Evolutionary conservation across 2,113 vertebrate species (phyloP).

Genomic region (Centropristis striata): DNA sequence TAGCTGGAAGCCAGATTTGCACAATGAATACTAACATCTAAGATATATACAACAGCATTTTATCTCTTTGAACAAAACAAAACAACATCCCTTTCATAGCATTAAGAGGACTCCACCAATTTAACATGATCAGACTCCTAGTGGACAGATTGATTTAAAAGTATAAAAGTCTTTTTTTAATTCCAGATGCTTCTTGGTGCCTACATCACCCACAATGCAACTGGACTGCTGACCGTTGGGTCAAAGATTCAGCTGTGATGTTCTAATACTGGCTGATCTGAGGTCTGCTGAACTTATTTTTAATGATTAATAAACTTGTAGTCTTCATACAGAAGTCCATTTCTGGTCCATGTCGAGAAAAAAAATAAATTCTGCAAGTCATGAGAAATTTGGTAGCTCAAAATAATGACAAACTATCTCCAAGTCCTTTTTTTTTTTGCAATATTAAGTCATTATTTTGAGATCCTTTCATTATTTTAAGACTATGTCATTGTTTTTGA

Average conservation of each 20-base stretch:
- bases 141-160: not conserved
- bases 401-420: no score
- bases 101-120: not conserved
- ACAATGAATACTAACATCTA: conserved; percentile 10
- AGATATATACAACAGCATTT: conserved; percentile 50
- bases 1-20: not conserved
- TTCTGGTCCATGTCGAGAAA: no score
- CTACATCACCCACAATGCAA: conserved; percentile 26
- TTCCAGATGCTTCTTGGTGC: not conserved
- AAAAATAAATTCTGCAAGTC: no score
- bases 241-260: not conserved
- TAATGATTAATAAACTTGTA: no score
- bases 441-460: no score
- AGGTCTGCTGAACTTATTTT: no score
- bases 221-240: not conserved
- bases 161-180: not conserved
- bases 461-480: no score
- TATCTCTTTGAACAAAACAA: not conserved
- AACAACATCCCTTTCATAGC: conserved; percentile 14
- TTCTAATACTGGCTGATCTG: not conserved
- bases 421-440: no score
- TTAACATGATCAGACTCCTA: not conserved
- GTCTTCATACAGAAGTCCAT: no score
- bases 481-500: no score
- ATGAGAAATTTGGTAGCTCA: no score